Evolutionary conservation across 2,888 invertebrate genomes (phyloP), one percentile per base, ranked within the genome.

Genomic region (Isoperla grammatica): DNA sequence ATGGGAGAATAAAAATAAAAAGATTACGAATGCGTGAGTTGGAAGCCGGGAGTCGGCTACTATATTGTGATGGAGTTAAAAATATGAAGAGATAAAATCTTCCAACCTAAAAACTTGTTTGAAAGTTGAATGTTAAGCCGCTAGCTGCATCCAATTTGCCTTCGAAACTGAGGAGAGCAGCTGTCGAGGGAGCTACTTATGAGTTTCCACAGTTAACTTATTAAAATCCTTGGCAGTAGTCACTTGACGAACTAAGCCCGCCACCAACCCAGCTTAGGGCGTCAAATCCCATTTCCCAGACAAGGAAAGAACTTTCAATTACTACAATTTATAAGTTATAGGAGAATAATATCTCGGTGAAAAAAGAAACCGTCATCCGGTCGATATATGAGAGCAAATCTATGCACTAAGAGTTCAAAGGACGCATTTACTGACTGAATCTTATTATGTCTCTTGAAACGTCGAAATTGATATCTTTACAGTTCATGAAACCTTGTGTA

Each of bases 141-240:
- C 19, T 39, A 23, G 39, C 53, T 17, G 53, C 53, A 19, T 53
- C 53, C 53, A 53, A 53, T 53, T 39, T 53, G 53, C 53, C 37
- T 53, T 15, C 23, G 35, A n/a, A n/a, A 29, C 9, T 29, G 39
- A 37, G 53, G 17, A 35, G 15, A 37, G 53, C 53, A 53, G 53
- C 53, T 53, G 53, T 53, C 53, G 53, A 39, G 37, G 20, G 19
- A 48, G 48, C 59, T 56, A 59, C 61, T 62, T 62, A 62, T 59
- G 61, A 59, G 56, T 59, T 59, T 39, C 49, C 58, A 22, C 49
- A 49, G 59, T 62, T 62, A 59, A 62, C 59, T 62, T 62, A 62
- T 62, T 62, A 62, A 62, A 62, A 62, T 59, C 61, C 56, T 48
- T 35, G 19, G 20, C 39, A 17, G 49, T 49, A 11, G 19, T 37